A percentile compares a stretch with the other conserved stretches of the same genome.
Conservation (phyloP, 2,113 vertebrate genomes). For the Callithrix jacchus region DNA sequence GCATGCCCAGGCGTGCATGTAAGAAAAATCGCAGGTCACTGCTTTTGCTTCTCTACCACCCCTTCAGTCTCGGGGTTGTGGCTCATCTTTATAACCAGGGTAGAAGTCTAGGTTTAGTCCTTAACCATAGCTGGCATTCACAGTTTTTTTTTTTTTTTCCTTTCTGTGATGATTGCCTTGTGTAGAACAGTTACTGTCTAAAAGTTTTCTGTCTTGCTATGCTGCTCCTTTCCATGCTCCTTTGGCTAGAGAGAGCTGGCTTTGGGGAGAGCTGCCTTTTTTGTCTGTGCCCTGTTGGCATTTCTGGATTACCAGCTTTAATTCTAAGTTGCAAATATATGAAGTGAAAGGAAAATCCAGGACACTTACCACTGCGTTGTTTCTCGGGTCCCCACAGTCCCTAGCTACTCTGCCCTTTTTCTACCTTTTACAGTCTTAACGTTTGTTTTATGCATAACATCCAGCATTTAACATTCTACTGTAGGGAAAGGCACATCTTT, state of each 20-base stretch:
- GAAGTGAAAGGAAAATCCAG: neutral
- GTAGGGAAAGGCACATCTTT: neutral
- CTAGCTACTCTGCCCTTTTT: neutral
- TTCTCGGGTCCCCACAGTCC: neutral
- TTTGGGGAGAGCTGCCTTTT: neutral
- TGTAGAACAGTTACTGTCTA: neutral
- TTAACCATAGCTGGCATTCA: neutral
- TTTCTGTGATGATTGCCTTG: neutral
- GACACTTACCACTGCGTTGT: neutral
- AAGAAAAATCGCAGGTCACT: neutral
- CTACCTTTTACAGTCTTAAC: neutral
- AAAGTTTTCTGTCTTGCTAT: neutral
- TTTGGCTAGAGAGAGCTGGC: neutral
- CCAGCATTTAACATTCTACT: slow-evolving; percentile 1
- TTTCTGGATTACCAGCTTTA: neutral
- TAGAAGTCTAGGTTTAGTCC: neutral
- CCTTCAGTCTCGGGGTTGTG: neutral
- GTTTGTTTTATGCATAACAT: neutral
- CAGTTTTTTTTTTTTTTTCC: neutral
- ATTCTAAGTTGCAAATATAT: neutral
- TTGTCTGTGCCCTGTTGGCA: neutral
- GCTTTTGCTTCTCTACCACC: neutral
- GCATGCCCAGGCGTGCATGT: too few species aligned
- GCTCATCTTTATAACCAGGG: neutral
- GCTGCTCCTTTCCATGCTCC: neutral